Evolutionary conservation across 2,888 invertebrate genomes (phyloP), one percentile per base, ranked within the genome.

Genomic region (Sialis lutaria): DNA sequence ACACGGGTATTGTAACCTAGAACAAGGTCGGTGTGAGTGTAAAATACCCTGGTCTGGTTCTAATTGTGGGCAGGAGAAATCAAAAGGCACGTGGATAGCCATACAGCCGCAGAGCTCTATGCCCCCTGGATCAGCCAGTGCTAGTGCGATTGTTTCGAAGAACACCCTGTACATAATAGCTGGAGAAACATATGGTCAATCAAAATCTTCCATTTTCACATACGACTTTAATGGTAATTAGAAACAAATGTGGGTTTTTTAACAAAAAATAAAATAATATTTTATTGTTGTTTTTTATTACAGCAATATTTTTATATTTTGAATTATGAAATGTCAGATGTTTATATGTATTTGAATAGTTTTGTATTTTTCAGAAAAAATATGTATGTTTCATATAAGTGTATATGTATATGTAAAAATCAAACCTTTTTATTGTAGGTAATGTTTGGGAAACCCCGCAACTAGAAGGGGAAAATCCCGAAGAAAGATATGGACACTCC

Each of bases 401-500:
- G n/a, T n/a, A n/a, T n/a, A n/a, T n/a, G n/a, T n/a, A n/a, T n/a
- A n/a, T n/a, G n/a, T n/a, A n/a, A n/a, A n/a, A n/a, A n/a, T n/a
- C n/a, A n/a, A n/a, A n/a, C n/a, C n/a, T n/a, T n/a, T n/a, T 6
- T 7, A 30, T 31, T 12, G n/a, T 13, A 35, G 73, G 70, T 48
- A 79, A 80, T 53, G 76, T 80, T 6, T 84, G 84, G 84, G 82
- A 81, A 60, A 77, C 76, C 1, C 72, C 75, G 41, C 78, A 77
- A 52, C 68, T 77, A 44, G 67, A 72, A 47, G 72, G 55, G 6
- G 73, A 67, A 49, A 63, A 70, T 51, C 91, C 92, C 0, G 71
- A 75, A 46, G 70, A 79, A 9, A 72, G 96, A 48, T 95, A 92
- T 64, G 91, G 89, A 4, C 93, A 95, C 63, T 84, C 93, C 0